These are phyloP conservation scores for Chalcis sispes DNA, from an alignment of 2,888 invertebrate genomes.

Conservation along the genomic window DNA sequence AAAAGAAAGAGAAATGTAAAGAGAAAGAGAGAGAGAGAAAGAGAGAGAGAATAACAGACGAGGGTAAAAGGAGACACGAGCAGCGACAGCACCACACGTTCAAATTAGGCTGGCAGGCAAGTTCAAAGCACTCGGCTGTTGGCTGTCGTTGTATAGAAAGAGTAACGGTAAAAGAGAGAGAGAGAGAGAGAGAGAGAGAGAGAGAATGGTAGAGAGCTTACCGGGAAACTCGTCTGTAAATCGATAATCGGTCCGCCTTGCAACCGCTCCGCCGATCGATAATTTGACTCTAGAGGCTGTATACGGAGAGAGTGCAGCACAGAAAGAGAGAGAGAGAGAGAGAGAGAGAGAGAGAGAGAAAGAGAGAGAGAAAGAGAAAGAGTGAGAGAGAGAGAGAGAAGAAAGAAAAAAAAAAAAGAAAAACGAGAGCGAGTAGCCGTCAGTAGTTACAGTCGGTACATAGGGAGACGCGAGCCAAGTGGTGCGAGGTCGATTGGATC, in stretches of 20 bases:
- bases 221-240: conserved; percentile 30
- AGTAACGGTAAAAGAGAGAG: too few species aligned
- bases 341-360: neutral
- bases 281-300: neutral
- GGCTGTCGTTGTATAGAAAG: too few species aligned
- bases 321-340: neutral
- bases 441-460: too few species aligned
- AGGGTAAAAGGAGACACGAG: neutral
- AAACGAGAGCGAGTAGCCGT: neutral
- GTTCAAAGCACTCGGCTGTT: conserved; percentile 14
- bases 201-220: neutral
- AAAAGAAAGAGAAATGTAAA: neutral
- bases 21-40: conserved; percentile 2
- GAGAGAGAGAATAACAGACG: neutral
- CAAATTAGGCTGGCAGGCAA: conserved; percentile 14
- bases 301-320: neutral
- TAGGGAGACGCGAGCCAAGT: too few species aligned
- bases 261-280: neutral
- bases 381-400: neutral
- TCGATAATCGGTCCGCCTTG: conserved; percentile 45
- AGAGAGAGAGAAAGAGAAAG: neutral
- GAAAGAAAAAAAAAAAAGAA: neutral
- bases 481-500: too few species aligned
- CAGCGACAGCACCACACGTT: neutral
- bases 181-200: too few species aligned